Evolutionary conservation across 1,140 invertebrate species (phyloP).

Genomic region (Heliconius hermathena): DNA sequence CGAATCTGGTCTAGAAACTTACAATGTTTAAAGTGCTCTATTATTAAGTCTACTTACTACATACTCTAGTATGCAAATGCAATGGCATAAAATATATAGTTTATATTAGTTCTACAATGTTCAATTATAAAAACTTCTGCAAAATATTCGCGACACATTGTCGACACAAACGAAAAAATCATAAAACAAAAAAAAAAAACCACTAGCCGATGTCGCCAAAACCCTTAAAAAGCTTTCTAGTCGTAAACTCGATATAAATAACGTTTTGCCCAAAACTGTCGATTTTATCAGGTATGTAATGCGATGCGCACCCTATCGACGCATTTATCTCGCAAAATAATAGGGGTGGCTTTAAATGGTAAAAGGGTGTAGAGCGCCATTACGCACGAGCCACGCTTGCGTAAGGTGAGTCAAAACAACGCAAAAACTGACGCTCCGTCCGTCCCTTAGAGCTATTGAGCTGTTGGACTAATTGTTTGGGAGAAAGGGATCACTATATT

Average conservation of each 20-base stretch:
- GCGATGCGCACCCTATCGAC: slow-evolving; percentile 3
- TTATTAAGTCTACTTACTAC: too few relatives aligned
- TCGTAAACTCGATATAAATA: slow-evolving; percentile 1
- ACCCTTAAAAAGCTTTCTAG: slow-evolving; percentile 9
- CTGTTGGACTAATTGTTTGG: slow-evolving; percentile 56
- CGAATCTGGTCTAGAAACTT: too few relatives aligned
- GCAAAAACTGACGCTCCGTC: slow-evolving; percentile 35
- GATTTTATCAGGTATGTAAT: slow-evolving; percentile 7
- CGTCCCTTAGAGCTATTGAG: slow-evolving; percentile 52
- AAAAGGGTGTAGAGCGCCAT: slow-evolving; percentile 17
- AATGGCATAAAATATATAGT: too few relatives aligned
- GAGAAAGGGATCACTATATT: slow-evolving; percentile 35
- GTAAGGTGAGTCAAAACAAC: slow-evolving; percentile 38
- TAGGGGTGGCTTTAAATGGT: slow-evolving; percentile 3
- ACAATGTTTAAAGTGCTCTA: too few relatives aligned
- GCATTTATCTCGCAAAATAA: slow-evolving; percentile 2
- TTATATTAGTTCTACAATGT: not conserved
- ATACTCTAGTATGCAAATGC: too few relatives aligned
- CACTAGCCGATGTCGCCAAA: slow-evolving; percentile 3
- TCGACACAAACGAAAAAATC: not conserved
- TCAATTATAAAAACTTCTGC: not conserved
- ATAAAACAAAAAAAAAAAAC: not conserved
- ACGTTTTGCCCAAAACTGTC: slow-evolving; percentile 1
- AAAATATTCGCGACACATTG: not conserved
- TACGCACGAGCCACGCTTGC: slow-evolving; percentile 42